A percentile compares a stretch with the other conserved stretches of the same genome.
phyloP scores from a whole-genome alignment of 2,888 invertebrate species.

The Anoncus sp. region DNA sequence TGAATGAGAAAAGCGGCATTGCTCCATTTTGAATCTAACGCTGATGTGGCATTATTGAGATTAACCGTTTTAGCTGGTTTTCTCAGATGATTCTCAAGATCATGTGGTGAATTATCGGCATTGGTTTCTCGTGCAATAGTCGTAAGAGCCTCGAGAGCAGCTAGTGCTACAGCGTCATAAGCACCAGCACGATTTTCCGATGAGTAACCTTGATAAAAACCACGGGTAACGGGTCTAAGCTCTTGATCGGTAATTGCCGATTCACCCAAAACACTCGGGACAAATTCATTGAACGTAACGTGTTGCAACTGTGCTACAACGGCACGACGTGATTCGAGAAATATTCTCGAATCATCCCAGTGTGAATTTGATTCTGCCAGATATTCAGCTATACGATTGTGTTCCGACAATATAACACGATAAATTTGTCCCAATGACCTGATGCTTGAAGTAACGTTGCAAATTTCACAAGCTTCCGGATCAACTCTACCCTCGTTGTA shows the following conservation, averaged over 20 bases:
- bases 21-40: conserved; percentile 79
- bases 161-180: conserved; percentile 91
- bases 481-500: conserved; percentile 90
- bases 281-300: conserved; percentile 92
- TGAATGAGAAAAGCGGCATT: conserved; percentile 84
- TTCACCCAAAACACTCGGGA: conserved; percentile 91
- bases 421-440: conserved; percentile 89
- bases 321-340: conserved; percentile 90
- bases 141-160: conserved; percentile 89
- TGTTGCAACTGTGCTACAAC: conserved; percentile 93
- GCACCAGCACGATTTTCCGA: conserved; percentile 92
- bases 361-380: conserved; percentile 89
- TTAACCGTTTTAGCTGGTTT: conserved; percentile 88
- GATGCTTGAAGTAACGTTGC: conserved; percentile 84
- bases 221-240: conserved; percentile 87
- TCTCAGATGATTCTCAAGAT: conserved; percentile 86
- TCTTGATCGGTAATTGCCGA: conserved; percentile 87
- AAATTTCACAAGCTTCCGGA: conserved; percentile 87
- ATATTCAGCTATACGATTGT: conserved; percentile 91
- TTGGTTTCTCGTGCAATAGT: conserved; percentile 89
- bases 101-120: conserved; percentile 82
- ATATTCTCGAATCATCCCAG: conserved; percentile 92
- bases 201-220: conserved; percentile 92
- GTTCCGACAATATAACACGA: conserved; percentile 89
- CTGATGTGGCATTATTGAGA: conserved; percentile 82